phyloP scores from a whole-genome alignment of 2,797 vertebrate species.

The Paratrypauchen microcephalus region DNA sequence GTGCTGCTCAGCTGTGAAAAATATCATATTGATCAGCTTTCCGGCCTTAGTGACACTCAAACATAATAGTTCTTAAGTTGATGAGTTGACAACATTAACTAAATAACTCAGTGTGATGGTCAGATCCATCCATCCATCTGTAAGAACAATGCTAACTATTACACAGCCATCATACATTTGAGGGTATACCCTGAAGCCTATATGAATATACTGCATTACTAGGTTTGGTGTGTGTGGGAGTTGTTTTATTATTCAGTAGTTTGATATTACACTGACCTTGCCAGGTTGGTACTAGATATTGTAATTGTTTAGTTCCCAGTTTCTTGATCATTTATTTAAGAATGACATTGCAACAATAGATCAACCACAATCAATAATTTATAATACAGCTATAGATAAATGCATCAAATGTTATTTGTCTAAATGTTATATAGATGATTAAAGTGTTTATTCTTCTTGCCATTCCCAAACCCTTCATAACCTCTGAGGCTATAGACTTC shows the following conservation, averaged over 20 bases:
- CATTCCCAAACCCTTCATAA: background rate
- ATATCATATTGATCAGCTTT: conserved; percentile 25
- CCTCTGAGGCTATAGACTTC: too few species aligned
- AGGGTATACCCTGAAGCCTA: background rate
- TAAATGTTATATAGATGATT: background rate
- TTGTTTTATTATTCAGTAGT: background rate
- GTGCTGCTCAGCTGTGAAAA: conserved; percentile 19
- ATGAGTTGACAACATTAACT: background rate
- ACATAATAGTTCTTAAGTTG: conserved; percentile 13
- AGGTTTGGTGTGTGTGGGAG: background rate
- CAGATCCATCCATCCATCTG: too few species aligned
- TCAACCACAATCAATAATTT: background rate
- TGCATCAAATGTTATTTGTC: background rate
- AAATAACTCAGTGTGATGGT: conserved; percentile 9
- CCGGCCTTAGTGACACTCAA: conserved; percentile 21
- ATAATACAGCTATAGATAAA: background rate
- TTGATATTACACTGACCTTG: background rate
- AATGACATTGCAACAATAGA: background rate
- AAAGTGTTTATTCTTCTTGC: background rate
- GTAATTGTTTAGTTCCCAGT: background rate
- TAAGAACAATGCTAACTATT: too few species aligned
- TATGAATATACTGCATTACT: too few species aligned
- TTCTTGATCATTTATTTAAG: background rate
- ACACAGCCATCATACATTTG: background rate
- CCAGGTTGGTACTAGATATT: background rate